These are phyloP conservation scores for Hippocampus kuda DNA, from an alignment of 2,797 vertebrate species.

Conservation along the genomic window DNA sequence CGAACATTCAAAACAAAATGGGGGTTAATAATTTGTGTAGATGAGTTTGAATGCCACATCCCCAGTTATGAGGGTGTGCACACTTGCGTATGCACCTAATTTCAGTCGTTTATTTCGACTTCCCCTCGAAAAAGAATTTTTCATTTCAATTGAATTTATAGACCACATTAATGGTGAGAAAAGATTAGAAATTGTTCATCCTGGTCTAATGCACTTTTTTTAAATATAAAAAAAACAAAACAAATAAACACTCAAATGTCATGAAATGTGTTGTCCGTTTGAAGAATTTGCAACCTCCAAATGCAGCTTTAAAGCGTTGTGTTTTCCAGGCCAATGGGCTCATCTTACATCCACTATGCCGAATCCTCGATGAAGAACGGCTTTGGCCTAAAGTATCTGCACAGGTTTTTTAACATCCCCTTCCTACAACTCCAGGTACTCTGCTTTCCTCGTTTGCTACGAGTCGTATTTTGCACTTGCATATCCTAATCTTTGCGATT, in stretches of 20 bases:
- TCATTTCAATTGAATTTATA: too few species aligned
- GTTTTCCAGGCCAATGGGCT: slow-evolving; percentile 77
- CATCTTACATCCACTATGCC: slow-evolving; percentile 94
- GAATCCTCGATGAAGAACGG: slow-evolving; percentile 99
- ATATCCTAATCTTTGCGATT: not conserved
- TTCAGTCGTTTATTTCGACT: too few species aligned
- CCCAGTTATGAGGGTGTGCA: too few species aligned
- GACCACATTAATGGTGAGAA: too few species aligned
- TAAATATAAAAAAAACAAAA: too few species aligned
- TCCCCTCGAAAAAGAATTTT: too few species aligned
- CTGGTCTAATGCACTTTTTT: too few species aligned
- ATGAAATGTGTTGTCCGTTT: not conserved
- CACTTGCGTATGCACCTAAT: too few species aligned
- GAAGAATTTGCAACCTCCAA: not conserved
- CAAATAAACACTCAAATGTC: not conserved
- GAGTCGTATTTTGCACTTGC: not conserved
- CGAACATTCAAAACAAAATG: too few species aligned
- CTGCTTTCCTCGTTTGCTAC: not conserved
- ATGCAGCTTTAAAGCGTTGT: slow-evolving; percentile 1
- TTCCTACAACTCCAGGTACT: slow-evolving; percentile 95
- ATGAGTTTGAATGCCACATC: too few species aligned
- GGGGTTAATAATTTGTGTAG: too few species aligned
- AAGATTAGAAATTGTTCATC: too few species aligned
- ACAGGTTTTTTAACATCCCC: slow-evolving; percentile 97
- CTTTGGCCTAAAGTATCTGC: slow-evolving; percentile 93